Evolutionary conservation across 2,797 vertebrate species (phyloP).

Genomic region (Spinibarbus caldwelli): DNA sequence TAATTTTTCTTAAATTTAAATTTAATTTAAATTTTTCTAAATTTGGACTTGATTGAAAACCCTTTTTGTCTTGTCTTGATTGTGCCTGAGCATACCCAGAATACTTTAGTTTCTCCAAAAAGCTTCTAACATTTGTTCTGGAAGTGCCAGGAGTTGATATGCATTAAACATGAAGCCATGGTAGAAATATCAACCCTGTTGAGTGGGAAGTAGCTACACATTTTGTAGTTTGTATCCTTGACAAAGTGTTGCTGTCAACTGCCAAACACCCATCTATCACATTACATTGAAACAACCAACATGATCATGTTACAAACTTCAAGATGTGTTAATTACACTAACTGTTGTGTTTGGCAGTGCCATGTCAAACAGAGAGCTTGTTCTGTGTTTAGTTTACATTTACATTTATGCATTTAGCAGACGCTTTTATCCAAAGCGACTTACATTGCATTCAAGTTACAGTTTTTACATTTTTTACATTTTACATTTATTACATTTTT

Average conservation of each 20-base stretch:
- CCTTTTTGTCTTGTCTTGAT: background rate
- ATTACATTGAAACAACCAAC: constrained; percentile 36
- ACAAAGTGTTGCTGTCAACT: constrained; percentile 36
- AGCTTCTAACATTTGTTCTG: background rate
- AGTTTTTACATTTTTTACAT: too few relatives aligned
- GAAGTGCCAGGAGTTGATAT: background rate
- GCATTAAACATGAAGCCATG: constrained; percentile 15
- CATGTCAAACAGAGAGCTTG: constrained; percentile 21
- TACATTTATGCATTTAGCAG: too few relatives aligned
- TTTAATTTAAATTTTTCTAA: too few relatives aligned
- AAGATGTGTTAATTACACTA: constrained; percentile 45
- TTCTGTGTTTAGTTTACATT: constrained; percentile 48
- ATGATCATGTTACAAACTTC: constrained; percentile 14
- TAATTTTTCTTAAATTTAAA: background rate
- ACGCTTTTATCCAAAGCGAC: too few relatives aligned
- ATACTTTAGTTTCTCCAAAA: background rate
- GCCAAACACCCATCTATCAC: constrained; percentile 40
- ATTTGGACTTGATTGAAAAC: background rate
- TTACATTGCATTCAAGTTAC: too few relatives aligned
- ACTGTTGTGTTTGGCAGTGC: constrained; percentile 45
- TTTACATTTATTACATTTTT: too few relatives aligned
- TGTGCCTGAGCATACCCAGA: background rate
- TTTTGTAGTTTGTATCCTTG: constrained; percentile 32
- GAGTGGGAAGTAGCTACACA: constrained; percentile 11
- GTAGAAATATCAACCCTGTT: background rate